A percentile compares a stretch with the other conserved stretches of the same genome.
These are phyloP conservation scores for Coranthus polyacanthus DNA, from an alignment of 2,797 vertebrate species.

Conservation along the genomic window DNA sequence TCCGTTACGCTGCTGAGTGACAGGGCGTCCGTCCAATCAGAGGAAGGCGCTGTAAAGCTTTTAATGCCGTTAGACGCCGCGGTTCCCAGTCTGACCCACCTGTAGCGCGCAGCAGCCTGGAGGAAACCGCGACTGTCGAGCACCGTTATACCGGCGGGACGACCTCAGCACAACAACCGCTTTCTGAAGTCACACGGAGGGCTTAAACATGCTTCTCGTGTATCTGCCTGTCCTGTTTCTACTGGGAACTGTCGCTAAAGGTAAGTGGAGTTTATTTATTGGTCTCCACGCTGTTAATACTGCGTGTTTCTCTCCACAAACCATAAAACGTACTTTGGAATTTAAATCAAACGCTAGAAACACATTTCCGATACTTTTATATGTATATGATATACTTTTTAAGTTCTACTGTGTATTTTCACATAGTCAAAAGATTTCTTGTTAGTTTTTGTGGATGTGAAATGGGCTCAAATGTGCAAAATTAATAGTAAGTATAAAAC, in stretches of 20 bases:
- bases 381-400: too few relatives aligned
- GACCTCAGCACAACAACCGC: not conserved
- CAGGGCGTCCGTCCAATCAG: conserved; percentile 61
- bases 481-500: too few relatives aligned
- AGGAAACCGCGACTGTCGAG: conserved; percentile 8
- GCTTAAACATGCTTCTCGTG: conserved; percentile 49
- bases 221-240: conserved; percentile 41
- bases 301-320: too few relatives aligned
- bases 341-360: too few relatives aligned
- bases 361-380: too few relatives aligned
- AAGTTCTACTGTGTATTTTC: too few relatives aligned
- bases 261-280: conserved; percentile 66
- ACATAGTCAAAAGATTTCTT: too few relatives aligned
- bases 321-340: too few relatives aligned
- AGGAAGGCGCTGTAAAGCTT: conserved; percentile 46
- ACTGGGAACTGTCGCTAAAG: conserved; percentile 28
- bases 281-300: too few relatives aligned
- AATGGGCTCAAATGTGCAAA: too few relatives aligned
- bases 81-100: conserved; percentile 65
- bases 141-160: conserved; percentile 28
- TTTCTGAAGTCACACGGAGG: too few relatives aligned
- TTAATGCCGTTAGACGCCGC: conserved; percentile 55
- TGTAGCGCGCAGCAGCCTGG: conserved; percentile 58
- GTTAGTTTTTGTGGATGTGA: too few relatives aligned
- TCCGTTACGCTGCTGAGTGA: conserved; percentile 43